Conservation (phyloP, 1,140 invertebrate genomes). For the Nephila pilipes region DNA sequence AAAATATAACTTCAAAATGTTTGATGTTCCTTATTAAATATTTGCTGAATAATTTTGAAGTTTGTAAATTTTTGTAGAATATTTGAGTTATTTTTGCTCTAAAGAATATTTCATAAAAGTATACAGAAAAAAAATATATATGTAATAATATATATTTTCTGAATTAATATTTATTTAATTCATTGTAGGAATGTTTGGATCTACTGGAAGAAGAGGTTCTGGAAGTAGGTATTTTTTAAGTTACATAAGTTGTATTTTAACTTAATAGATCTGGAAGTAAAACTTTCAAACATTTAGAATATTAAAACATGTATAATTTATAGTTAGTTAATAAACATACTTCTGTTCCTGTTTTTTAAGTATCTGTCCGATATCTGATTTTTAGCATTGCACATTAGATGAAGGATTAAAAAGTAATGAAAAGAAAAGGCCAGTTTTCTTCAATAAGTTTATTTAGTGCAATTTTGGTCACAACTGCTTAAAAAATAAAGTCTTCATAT, state of each 20-base stretch:
- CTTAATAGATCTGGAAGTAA: not conserved
- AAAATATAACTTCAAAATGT: too few species aligned
- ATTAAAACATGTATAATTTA: not conserved
- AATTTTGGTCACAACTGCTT: too few species aligned
- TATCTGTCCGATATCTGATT: too few species aligned
- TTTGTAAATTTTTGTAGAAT: not conserved
- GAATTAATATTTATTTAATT: constrained; percentile 38
- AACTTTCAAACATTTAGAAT: not conserved
- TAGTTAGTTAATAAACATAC: too few species aligned
- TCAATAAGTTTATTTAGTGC: too few species aligned
- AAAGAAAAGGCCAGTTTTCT: too few species aligned
- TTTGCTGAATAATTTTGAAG: too few species aligned
- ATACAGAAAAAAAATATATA: constrained; percentile 27
- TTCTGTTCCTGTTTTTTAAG: too few species aligned
- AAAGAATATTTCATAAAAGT: not conserved
- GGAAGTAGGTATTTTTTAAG: constrained; percentile 70
- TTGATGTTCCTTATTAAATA: too few species aligned
- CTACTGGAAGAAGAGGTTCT: constrained; percentile 70
- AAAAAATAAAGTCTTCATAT: too few species aligned
- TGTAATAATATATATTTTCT: constrained; percentile 11
- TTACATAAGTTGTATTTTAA: constrained; percentile 5
- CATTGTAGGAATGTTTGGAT: constrained; percentile 74
- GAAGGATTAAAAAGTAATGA: too few species aligned
- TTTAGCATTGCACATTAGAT: too few species aligned
- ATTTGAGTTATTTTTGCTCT: not conserved